Evolutionary conservation across 2,888 invertebrate species (phyloP), one percentile per base, ranked within the genome.

Genomic region (Caenorhabditis zanzibari): DNA sequence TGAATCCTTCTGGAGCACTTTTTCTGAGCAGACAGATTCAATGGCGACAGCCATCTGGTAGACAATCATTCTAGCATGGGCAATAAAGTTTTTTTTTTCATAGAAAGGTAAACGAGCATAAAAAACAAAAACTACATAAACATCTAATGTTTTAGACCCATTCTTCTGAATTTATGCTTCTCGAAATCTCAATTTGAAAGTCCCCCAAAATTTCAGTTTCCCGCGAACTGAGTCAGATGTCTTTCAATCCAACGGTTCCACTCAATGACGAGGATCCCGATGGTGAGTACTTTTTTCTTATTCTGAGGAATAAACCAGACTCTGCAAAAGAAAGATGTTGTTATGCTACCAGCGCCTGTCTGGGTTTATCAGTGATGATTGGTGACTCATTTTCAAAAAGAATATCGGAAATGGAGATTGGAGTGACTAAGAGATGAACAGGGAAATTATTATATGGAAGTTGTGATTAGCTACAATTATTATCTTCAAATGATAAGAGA

Each of bases 381-480:
- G 47, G 19, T 47, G 54, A 56, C 54, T 56, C 54, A 56, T 56
- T 22, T 49, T 47, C 7, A 19, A 19, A 19, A 49, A 22, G 26
- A 56, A 5, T 14, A 14, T 26, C 26, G 28, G 54, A 56, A 28
- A 26, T 24, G 1, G 52, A 52, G 66, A 32, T 32, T n/a, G n/a
- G 14, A 47, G 47, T 47, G 64, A 64, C 47, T 44, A 44, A 63
- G 10, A 28, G 28, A 28, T 26, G 54, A 26, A 28, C 54, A 9
- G 16, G 54, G 28, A 28, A 26, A 56, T 26, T 24, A 54, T 44
- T n/a, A n/a, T 44, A 14, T 44, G 47, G 47, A 19, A 49, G 49
- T 26, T 56, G 26, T 47, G 47, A 61, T 61, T 38, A 32, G 32
- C 58, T n/a, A 32, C 32, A 58, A 61, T 61, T 35, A 47, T 47